Evolutionary conservation across 2,888 invertebrate species (phyloP).

Genomic region (Leucozona laternaria): DNA sequence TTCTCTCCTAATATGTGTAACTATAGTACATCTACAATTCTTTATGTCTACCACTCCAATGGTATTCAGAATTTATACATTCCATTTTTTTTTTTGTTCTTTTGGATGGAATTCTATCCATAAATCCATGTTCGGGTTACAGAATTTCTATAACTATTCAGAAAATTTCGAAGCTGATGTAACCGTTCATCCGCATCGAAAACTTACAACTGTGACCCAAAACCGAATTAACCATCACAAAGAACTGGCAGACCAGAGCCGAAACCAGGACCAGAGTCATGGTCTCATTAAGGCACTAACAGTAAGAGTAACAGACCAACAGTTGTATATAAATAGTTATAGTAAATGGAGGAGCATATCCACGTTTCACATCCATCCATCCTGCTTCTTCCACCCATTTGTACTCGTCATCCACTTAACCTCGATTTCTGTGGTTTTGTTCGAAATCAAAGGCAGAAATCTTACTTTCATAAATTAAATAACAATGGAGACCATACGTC

Average conservation of each 20-base stretch:
- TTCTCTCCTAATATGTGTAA: not conserved
- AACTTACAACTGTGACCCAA: conserved; percentile 40
- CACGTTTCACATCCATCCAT: not conserved
- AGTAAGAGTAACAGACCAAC: not conserved
- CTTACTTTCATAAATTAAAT: conserved; percentile 71
- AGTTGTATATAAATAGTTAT: not conserved
- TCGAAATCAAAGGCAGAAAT: conserved; percentile 65
- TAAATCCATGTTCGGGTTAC: conserved; percentile 47
- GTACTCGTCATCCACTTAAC: conserved; percentile 54
- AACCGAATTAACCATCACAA: conserved; percentile 41
- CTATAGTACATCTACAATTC: too few relatives aligned
- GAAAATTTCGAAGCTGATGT: conserved; percentile 13
- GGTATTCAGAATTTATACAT: not conserved
- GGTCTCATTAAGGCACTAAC: conserved; percentile 47
- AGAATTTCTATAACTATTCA: conserved; percentile 23
- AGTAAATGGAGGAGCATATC: conserved; percentile 7
- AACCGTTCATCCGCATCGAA: conserved; percentile 31
- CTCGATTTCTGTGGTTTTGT: conserved; percentile 57
- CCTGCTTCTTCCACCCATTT: conserved; percentile 6
- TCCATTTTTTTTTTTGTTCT: not conserved
- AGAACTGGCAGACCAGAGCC: conserved; percentile 24
- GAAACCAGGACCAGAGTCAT: conserved; percentile 12
- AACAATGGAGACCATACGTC: conserved; percentile 52
- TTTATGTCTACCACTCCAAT: not conserved
- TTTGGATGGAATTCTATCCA: conserved; percentile 1